Percentiles rank a stretch among this genome's conserved stretches.
These are phyloP conservation scores for Achlya flavicornis DNA, from an alignment of 2,888 invertebrate genomes.

Conservation along the genomic window DNA sequence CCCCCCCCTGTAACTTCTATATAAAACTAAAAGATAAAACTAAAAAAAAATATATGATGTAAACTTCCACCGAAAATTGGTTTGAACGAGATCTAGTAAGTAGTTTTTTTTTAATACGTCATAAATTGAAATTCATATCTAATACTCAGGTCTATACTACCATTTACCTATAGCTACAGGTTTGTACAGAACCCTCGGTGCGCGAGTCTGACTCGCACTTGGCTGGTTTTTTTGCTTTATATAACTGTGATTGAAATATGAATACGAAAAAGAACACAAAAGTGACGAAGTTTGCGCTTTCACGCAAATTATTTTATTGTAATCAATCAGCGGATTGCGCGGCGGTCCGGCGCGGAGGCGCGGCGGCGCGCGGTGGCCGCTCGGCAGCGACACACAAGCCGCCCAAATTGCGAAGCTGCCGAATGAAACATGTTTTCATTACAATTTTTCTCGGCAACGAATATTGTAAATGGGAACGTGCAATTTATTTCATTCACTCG, in stretches of 20 bases:
- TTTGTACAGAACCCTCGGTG: too few species aligned
- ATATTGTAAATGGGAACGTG: slow-evolving; percentile 70
- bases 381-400: slow-evolving; percentile 46
- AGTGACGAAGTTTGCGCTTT: slow-evolving; percentile 53
- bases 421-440: slow-evolving; percentile 64
- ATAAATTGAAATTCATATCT: too few species aligned
- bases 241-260: slow-evolving; percentile 32
- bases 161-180: too few species aligned
- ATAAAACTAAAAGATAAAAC: too few species aligned
- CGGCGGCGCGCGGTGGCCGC: slow-evolving; percentile 22
- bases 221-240: too few species aligned
- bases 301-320: slow-evolving; percentile 66
- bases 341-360: slow-evolving; percentile 4
- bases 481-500: slow-evolving; percentile 75
- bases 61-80: too few species aligned
- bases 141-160: too few species aligned
- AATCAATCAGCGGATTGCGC: slow-evolving; percentile 61
- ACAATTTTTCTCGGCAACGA: slow-evolving; percentile 65
- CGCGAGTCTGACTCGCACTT: too few species aligned
- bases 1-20: too few species aligned
- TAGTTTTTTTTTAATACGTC: too few species aligned
- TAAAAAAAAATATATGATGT: too few species aligned
- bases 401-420: slow-evolving; percentile 67
- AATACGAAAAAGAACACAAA: slow-evolving; percentile 23
- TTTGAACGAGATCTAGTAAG: too few species aligned